These are phyloP conservation scores for Dendrophyllia cribrosa DNA, from an alignment of 64 coral and sea anemone species.

Conservation along the genomic window DNA sequence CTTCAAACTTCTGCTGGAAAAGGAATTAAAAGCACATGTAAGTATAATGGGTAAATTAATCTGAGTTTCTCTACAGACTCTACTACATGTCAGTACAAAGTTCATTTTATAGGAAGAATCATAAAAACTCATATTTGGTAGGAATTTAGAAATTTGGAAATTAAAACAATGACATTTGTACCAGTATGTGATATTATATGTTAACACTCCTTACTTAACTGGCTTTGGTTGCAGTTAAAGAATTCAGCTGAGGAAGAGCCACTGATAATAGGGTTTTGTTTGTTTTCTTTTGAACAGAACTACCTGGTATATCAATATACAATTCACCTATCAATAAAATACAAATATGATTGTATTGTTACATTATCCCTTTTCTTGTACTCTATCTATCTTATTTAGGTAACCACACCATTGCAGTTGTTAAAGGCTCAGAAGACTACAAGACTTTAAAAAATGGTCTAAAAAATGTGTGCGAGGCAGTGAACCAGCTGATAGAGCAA, in stretches of 20 bases:
- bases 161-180: not conserved
- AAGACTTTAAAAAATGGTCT: constrained; percentile 2
- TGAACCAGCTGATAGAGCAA: not conserved
- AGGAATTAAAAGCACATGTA: constrained; percentile 40
- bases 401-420: constrained; percentile 66
- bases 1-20: constrained; percentile 29
- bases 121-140: too few species aligned
- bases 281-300: too few species aligned
- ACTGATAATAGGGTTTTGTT: not conserved
- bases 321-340: too few species aligned
- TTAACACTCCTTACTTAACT: not conserved
- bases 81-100: too few species aligned
- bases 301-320: too few species aligned
- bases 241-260: not conserved
- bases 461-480: not conserved
- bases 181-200: not conserved
- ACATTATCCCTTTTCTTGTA: not conserved
- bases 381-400: constrained; percentile 28
- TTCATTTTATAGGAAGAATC: too few species aligned
- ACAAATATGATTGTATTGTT: not conserved
- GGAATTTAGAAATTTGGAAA: too few species aligned
- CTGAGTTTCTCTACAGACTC: too few species aligned
- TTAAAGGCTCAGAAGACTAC: constrained; percentile 69
- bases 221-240: not conserved
- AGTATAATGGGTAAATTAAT: too few species aligned